Conservation (phyloP, 2,888 invertebrate genomes). For the Cheilosia vulpina region DNA sequence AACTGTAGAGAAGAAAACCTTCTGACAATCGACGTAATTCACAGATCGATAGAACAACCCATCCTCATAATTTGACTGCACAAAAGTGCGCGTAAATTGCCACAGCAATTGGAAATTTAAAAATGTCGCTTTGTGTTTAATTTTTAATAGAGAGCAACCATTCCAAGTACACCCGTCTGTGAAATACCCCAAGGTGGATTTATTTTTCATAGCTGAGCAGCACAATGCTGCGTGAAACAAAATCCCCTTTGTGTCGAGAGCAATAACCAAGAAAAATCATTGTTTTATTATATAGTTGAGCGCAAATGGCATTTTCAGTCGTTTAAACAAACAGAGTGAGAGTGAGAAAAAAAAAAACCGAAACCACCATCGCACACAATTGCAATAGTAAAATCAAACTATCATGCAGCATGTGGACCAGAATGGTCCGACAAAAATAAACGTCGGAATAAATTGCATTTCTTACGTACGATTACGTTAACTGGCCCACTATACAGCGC, state of each 20-base stretch:
- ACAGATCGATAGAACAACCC: too few species aligned
- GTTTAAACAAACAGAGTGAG: background rate
- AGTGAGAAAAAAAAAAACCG: background rate
- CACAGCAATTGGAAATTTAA: background rate
- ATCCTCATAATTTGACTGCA: too few species aligned
- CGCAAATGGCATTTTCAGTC: conserved; percentile 8
- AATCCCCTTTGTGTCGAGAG: background rate
- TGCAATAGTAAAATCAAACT: conserved; percentile 7
- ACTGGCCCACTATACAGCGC: background rate
- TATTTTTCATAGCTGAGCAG: background rate
- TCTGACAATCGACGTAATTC: too few species aligned
- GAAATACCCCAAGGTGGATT: conserved; percentile 2
- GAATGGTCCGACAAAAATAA: background rate
- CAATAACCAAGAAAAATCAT: conserved; percentile 10
- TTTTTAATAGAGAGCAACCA: background rate
- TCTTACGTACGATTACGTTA: background rate
- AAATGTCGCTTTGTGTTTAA: background rate
- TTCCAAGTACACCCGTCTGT: background rate
- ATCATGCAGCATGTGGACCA: background rate
- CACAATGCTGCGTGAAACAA: background rate
- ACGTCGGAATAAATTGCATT: conserved; percentile 10
- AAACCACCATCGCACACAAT: background rate
- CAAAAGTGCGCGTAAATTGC: too few species aligned
- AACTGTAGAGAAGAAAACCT: too few species aligned
- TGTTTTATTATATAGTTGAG: conserved; percentile 10